Evolutionary conservation across 2,113 vertebrate genomes (phyloP), one percentile per base, ranked within the genome.

Genomic region (Tragulus kanchil): DNA sequence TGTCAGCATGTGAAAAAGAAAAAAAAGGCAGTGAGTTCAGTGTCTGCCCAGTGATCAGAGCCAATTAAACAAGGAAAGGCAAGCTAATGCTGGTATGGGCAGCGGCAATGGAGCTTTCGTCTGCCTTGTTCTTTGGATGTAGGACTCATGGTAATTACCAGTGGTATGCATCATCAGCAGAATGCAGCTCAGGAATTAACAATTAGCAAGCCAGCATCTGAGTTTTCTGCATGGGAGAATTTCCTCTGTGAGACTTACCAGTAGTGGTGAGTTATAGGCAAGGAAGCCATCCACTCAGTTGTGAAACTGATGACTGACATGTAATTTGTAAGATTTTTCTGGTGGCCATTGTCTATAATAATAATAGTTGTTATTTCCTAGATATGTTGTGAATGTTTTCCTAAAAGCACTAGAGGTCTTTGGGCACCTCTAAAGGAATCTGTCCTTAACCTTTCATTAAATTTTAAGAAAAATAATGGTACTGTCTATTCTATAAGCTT

Each of bases 1-100:
- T 96, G 86, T 79, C 71, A 92, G 65, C 58, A 48, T 9, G 25
- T 75, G 84, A 23, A 95, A 82, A 82, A 62, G 36, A 2, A 85
- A 67, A 82, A 62, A 59, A 31, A n/a, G 50, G 81, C 87, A 0
- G 0, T 4, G 58, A 92, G 94, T 77, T 95, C 67, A 28, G 6
- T 36, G 73, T 95, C 77, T 59, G 71, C 65, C 12, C 42, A 1
- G 67, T 48, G 84, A 45, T 0, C 11, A 89, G 85, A 95, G 75
- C 94, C 77, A 36, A 81, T 81, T 87, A 83, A 48, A 52, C 36
- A 25, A 77, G 71, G 81, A 1, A 64, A 92, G 21, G 45, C 16
- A 2, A 1, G 17, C 59, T 65, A 42, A 25, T 62, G 59, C 92
- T 95, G 58, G 48, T 48, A 5, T 64, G 71, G 90, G 85, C 92